Conservation (phyloP, 2,113 vertebrate genomes). For the Odocoileus hemionus region DNA sequence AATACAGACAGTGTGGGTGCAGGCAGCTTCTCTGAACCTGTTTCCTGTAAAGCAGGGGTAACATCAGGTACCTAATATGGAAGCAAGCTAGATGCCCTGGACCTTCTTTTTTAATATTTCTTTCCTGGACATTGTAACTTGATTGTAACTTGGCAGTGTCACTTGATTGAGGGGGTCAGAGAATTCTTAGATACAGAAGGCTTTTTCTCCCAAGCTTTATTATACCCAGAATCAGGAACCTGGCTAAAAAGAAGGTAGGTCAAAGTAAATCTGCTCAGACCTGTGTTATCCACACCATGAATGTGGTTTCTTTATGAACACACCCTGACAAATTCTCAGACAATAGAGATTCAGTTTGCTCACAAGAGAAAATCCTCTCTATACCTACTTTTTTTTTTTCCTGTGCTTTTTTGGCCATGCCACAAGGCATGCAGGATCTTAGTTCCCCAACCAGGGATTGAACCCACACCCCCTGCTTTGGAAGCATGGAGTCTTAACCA, state of each 20-base stretch:
- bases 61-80: neutral
- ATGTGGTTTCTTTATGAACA: neutral
- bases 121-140: neutral
- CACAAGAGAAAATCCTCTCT: neutral
- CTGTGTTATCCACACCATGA: neutral
- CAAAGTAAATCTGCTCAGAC: neutral
- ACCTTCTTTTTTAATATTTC: neutral
- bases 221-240: neutral
- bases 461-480: neutral
- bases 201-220: neutral
- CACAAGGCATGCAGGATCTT: neutral
- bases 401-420: neutral
- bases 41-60: neutral
- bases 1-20: neutral
- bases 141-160: neutral
- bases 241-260: neutral
- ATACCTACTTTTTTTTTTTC: neutral
- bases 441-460: neutral
- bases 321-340: neutral
- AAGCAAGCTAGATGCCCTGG: neutral
- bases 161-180: neutral
- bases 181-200: neutral
- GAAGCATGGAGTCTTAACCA: neutral
- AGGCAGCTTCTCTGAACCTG: neutral
- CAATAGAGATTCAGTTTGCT: slow-evolving; percentile 12